Percentiles rank a stretch among this genome's conserved stretches.
These are phyloP conservation scores for Epinotia demarniana DNA, from an alignment of 2,888 invertebrate species.

Conservation along the genomic window DNA sequence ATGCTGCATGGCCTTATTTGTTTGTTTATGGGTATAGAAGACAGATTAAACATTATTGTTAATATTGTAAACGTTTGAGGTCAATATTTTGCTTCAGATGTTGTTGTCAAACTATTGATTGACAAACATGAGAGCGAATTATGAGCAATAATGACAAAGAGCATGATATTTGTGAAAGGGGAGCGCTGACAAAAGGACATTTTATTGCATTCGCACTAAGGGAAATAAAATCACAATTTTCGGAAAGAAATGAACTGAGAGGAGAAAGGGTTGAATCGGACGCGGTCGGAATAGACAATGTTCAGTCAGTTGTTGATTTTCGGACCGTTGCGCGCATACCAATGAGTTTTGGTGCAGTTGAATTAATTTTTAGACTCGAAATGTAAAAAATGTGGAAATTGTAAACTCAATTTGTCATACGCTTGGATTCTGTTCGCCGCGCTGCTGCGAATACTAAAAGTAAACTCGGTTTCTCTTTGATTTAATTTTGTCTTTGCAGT, in stretches of 20 bases:
- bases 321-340: constrained; percentile 69
- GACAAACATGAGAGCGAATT: constrained; percentile 19
- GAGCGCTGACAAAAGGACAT: constrained; percentile 50
- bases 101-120: constrained; percentile 11
- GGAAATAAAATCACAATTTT: constrained; percentile 73
- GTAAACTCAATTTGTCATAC: constrained; percentile 43
- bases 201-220: constrained; percentile 64
- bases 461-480: constrained; percentile 26
- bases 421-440: constrained; percentile 29
- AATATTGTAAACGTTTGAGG: neutral
- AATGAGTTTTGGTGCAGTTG: constrained; percentile 59
- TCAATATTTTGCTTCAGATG: constrained; percentile 1
- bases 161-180: constrained; percentile 36
- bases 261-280: constrained; percentile 72
- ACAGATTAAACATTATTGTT: neutral
- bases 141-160: constrained; percentile 25
- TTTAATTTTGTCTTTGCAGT: constrained; percentile 25
- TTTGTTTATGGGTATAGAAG: neutral
- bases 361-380: constrained; percentile 62
- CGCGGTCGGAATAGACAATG: constrained; percentile 70
- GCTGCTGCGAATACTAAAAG: constrained; percentile 30
- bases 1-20: too few relatives aligned
- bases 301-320: constrained; percentile 71
- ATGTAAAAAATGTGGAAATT: constrained; percentile 49
- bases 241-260: constrained; percentile 74